phyloP scores from a whole-genome alignment of 2,113 vertebrate species.

The Mobula hypostoma region DNA sequence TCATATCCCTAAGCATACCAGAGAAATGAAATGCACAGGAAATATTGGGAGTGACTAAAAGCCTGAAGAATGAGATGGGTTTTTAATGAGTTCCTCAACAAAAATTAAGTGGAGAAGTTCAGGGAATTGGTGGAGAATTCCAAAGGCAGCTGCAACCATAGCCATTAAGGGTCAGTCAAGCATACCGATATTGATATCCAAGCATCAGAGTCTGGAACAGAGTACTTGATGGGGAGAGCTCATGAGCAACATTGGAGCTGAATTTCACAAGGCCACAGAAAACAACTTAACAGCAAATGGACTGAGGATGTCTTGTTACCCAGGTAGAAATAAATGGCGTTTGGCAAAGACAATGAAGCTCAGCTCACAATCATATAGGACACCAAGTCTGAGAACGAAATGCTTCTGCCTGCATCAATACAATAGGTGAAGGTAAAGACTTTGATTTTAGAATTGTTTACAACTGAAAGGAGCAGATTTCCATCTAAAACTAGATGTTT shows the following conservation, averaged over 20 bases:
- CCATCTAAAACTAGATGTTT: neutral
- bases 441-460: neutral
- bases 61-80: neutral
- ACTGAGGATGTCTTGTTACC: neutral
- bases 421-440: neutral
- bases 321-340: neutral
- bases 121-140: neutral
- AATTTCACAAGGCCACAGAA: neutral
- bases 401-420: neutral
- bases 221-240: neutral
- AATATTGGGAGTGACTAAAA: neutral
- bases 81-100: neutral
- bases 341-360: neutral
- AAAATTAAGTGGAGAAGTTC: neutral
- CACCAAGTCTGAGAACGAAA: neutral
- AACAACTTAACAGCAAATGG: neutral
- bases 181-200: neutral
- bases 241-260: neutral
- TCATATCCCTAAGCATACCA: neutral
- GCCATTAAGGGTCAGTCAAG: neutral
- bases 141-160: neutral
- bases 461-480: neutral
- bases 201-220: neutral
- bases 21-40: neutral
- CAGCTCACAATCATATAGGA: neutral